Evolutionary conservation across 2,113 vertebrate genomes (phyloP).

Genomic region (Theristicus caerulescens): DNA sequence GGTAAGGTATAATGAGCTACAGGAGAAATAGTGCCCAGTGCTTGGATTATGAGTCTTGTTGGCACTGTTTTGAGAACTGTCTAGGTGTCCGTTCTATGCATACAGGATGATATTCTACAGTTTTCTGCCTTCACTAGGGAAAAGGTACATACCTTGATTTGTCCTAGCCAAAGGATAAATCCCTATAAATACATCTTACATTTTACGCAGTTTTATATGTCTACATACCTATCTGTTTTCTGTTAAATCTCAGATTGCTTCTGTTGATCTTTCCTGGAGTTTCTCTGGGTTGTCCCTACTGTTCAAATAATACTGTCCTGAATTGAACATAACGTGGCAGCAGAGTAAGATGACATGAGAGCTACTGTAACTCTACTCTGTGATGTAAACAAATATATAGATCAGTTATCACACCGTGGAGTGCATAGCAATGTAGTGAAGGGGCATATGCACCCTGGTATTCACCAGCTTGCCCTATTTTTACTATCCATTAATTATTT

Average conservation of each 20-base stretch:
- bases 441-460: background rate
- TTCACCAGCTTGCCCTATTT: background rate
- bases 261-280: background rate
- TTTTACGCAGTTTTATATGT: background rate
- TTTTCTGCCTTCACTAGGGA: background rate
- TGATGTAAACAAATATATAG: background rate
- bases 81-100: background rate
- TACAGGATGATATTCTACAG: background rate
- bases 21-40: background rate
- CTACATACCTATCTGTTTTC: background rate
- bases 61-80: background rate
- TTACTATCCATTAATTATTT: background rate
- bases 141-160: background rate
- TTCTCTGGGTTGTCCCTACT: background rate
- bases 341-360: background rate
- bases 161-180: background rate
- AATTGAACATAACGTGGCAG: background rate
- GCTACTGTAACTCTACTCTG: background rate
- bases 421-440: background rate
- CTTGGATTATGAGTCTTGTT: background rate
- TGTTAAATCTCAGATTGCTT: background rate
- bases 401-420: background rate
- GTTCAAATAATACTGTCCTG: background rate
- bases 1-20: background rate
- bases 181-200: background rate